Percentiles rank a stretch among this genome's conserved stretches.
These are phyloP conservation scores for Aradophagus sp. DNA, from an alignment of 1,140 invertebrate species.

Conservation along the genomic window DNA sequence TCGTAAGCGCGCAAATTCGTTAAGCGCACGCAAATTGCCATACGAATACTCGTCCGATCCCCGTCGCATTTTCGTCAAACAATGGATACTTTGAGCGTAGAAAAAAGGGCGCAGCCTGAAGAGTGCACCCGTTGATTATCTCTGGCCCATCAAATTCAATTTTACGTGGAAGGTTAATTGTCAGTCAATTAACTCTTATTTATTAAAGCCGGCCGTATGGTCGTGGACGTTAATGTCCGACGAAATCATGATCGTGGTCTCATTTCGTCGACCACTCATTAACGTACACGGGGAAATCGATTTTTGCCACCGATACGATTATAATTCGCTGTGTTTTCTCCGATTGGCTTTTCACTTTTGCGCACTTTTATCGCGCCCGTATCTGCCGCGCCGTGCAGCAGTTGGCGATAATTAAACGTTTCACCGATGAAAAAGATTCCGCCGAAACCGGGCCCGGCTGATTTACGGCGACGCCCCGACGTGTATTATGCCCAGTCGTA, in stretches of 20 bases:
- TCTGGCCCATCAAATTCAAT: slow-evolving; percentile 29
- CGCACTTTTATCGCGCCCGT: slow-evolving; percentile 24
- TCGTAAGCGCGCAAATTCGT: no score
- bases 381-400: no score
- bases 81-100: no score
- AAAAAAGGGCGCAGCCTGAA: no score
- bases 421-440: slow-evolving; percentile 29
- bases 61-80: no score
- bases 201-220: slow-evolving; percentile 19
- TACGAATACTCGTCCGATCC: no score
- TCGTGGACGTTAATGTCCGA: background rate
- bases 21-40: no score
- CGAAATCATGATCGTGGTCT: slow-evolving; percentile 18
- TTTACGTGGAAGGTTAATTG: slow-evolving; percentile 28
- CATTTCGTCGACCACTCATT: slow-evolving; percentile 26
- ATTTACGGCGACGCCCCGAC: slow-evolving; percentile 33
- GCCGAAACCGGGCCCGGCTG: slow-evolving; percentile 14
- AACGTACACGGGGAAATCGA: slow-evolving; percentile 25
- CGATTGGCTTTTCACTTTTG: slow-evolving; percentile 41
- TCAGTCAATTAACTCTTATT: slow-evolving; percentile 32
- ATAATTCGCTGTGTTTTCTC: slow-evolving; percentile 30
- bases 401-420: slow-evolving; percentile 53
- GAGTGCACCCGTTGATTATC: no score
- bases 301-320: slow-evolving; percentile 22
- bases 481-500: slow-evolving; percentile 22